Base-by-base conservation (phyloP, 2,797 vertebrate genomes). In the Vespertilio murinus region DNA sequence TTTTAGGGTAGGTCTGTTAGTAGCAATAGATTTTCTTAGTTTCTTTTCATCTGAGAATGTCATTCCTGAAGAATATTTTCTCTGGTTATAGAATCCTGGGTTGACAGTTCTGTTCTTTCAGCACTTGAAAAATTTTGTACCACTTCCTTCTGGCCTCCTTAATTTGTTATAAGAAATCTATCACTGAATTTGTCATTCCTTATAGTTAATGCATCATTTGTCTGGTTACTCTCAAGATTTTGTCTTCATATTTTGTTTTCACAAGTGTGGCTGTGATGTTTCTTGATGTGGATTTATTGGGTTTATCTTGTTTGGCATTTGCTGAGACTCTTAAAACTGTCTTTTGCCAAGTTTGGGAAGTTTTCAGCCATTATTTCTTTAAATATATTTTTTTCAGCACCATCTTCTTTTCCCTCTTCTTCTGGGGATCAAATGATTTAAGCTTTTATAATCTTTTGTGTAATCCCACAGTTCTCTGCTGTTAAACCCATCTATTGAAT, bases 131-230 rank as follows among this genome's bases (percentile, higher is more conserved):
- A 89, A 69, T 54, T 4, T 33, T 54, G 14, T 20, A 25, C 33
- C 4, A 13, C 25, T 94, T 94, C 3, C 49, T 86, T n/a, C 64
- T 81, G 80, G 67, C 80, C 12, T 86, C 64, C 38, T 91, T 94
- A 87, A 61, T 77, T 93, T 88, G 59, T 92, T 92, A 35, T 42
- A 77, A 70, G 49, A 94, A 94, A 74, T 96, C n/a, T 90, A 22
- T 73, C 10, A 42, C 40, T 65, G 6, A 67, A 40, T 47, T 84
- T 74, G 12, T 33, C 87, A 81, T 33, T 25, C 23, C 9, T 2
- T 2, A 17, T 56, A 47, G 42, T 54, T 52, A 33, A 77, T 89
- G 4, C 3, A 79, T 61, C 33, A 28, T 93, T 93, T 93, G 18
- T 90, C 25, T 96, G 90, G 81, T 67, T 40, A n/a, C 56, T 77